Evolutionary conservation across 2,113 vertebrate genomes (phyloP), one percentile per base, ranked within the genome.

Genomic region (Myocastor coypus): DNA sequence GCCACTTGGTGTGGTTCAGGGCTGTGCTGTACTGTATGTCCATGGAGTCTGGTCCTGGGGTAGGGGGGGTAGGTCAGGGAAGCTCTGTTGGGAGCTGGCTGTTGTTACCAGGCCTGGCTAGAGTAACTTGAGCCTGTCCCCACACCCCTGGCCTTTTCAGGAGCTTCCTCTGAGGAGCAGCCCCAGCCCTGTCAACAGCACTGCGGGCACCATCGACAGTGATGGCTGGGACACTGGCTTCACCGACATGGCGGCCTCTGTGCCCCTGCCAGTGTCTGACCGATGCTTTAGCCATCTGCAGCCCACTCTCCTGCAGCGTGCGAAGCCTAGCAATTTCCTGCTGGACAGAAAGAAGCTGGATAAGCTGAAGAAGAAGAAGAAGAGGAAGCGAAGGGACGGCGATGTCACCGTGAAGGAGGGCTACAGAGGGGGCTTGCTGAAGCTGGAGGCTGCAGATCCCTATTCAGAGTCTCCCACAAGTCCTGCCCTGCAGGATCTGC

Each of bases 111-210:
- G 4, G 32, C 46, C 8, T 52, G 26, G 40, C 8, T 16, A 1
- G 13, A 19, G 1, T 78, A 24, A 68, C n/a, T 1, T 3, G 37
- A 73, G 42, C 17, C 19, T 0, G 1, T 75, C 42, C 68, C 4
- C 20, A 6, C 19, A 7, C 46, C 57, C 91, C n/a, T 96, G 40
- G 92, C 30, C 52, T 96, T 96, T 87, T 52, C 90, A 99, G 99
- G 99, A 99, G 92, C 97, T 98, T 0, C 98, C 99, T 1, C 97
- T 99, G 87, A 98, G 99, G 97, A 99, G 99, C 97, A 99, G 99
- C 95, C 99, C 99, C 93, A 99, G 99, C 96, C 99, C 99, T 0
- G 99, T 99, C 37, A 99, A 99, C 98, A 99, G 99, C 97, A 99
- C 99, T 0, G 99, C 99, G 3, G 99, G 99, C 96, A 99, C 99